A percentile compares a stretch with the other conserved stretches of the same genome.
phyloP scores from a whole-genome alignment of 2,113 vertebrate species.

The Rhineura floridana region DNA sequence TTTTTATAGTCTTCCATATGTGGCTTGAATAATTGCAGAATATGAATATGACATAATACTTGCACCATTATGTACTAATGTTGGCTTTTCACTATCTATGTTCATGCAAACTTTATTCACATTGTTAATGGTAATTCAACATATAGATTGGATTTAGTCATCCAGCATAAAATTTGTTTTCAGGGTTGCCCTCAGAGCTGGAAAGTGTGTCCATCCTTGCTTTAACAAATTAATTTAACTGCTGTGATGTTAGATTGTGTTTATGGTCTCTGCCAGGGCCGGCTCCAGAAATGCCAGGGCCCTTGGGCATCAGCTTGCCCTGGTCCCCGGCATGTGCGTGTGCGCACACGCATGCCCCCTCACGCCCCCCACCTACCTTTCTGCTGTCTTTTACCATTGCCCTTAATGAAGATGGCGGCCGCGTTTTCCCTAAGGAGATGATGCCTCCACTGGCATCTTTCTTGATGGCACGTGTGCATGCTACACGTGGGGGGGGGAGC shows the following conservation, averaged over 20 bases:
- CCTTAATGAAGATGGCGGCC: no score
- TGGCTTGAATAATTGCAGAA: background rate
- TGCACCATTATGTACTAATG: background rate
- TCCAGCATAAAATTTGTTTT: background rate
- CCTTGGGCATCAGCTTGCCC: no score
- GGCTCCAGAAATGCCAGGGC: no score
- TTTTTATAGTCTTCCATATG: background rate
- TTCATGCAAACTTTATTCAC: background rate
- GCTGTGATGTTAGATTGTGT: background rate
- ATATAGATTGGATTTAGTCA: background rate
- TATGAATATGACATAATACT: background rate
- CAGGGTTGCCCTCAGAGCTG: background rate
- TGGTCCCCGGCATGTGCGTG: no score
- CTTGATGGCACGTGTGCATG: no score
- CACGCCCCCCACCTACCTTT: no score
- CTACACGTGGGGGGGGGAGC: no score
- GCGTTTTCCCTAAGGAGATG: no score
- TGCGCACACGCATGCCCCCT: no score
- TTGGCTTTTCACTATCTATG: background rate
- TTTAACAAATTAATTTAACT: conserved; percentile 4
- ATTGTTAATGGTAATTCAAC: conserved; percentile 4
- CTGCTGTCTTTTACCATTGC: no score
- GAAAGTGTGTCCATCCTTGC: background rate
- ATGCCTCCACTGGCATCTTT: no score
- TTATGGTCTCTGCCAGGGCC: no score